Evolutionary conservation across 2,797 vertebrate species (phyloP), one percentile per base, ranked within the genome.

Genomic region (Botia almorhae): DNA sequence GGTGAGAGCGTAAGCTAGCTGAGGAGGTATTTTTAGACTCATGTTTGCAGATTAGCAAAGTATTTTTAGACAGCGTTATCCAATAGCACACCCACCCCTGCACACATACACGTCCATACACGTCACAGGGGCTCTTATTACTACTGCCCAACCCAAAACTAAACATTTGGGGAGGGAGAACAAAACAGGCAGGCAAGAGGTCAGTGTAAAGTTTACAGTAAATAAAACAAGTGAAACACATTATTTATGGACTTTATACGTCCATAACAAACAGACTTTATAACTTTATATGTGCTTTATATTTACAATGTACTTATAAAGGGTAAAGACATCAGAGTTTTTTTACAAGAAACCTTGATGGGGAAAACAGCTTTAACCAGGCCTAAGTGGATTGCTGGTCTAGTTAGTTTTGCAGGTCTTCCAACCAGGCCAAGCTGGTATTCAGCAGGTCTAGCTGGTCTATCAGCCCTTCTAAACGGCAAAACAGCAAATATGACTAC

Each of bases 21-120:
- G 21, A 55, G 76, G 65, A 67, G 70, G 69, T 93, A 92, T 93
- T 93, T 93, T 91, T 92, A 93, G 90, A 85, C 58, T 85, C 89
- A 81, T 87, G 84, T 89, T 90, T 92, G 74, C 89, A 92, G 88
- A 94, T 94, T 90, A 91, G 85, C 84, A 69, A 82, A 75, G 91
- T 94, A 94, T 94, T 94, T 93, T 92, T 93, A 93, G 93, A 82
- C 60, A 0, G 82, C 87, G 88, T 87, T 82, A 88, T 88, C 91
- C 90, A 93, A 93, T 93, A 83, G 88, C 91, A 90, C 81, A 76
- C 79, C 81, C 81, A 63, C 79, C 67, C 85, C 85, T 87, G 79
- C 39, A 43, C 39, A 43, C 39, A 43, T 26, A 56, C 65, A 88
- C 89, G 39, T 43, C 39, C 39, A 89, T 88, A 89, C 81, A 88